Evolutionary conservation across 2,888 invertebrate genomes (phyloP).

Genomic region (Eilema sororculum): DNA sequence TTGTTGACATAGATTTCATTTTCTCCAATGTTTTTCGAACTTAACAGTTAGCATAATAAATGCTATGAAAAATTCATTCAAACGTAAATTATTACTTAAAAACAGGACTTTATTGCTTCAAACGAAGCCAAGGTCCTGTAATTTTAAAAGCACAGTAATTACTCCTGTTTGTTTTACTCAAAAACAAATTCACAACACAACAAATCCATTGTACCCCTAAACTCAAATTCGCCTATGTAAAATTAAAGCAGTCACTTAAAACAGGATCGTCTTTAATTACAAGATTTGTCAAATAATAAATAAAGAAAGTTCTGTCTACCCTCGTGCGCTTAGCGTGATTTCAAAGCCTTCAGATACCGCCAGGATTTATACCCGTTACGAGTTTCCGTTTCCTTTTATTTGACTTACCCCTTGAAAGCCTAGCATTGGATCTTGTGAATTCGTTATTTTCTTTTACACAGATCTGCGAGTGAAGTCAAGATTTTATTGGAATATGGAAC

Average conservation of each 20-base stretch:
- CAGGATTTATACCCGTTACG: slow-evolving; percentile 55
- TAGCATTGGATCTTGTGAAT: slow-evolving; percentile 40
- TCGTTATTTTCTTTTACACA: slow-evolving; percentile 32
- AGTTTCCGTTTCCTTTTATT: slow-evolving; percentile 54
- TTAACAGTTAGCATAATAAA: too few relatives aligned
- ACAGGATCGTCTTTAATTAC: slow-evolving; percentile 64
- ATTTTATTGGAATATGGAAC: neutral
- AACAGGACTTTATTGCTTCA: neutral
- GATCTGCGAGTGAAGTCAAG: slow-evolving; percentile 27
- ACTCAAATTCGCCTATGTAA: slow-evolving; percentile 44
- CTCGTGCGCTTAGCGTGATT: slow-evolving; percentile 48
- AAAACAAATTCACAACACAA: neutral
- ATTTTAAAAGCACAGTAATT: neutral
- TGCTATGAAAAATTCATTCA: too few relatives aligned
- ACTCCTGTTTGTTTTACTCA: neutral
- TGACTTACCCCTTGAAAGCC: slow-evolving; percentile 54
- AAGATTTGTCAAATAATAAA: slow-evolving; percentile 71
- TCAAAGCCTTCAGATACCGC: slow-evolving; percentile 57
- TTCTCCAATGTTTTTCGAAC: too few relatives aligned
- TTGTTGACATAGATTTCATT: neutral
- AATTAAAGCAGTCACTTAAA: slow-evolving; percentile 54
- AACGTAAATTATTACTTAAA: neutral
- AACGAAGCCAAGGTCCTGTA: too few relatives aligned
- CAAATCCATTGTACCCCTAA: slow-evolving; percentile 13
- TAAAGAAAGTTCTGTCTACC: slow-evolving; percentile 56